A percentile compares a stretch with the other conserved stretches of the same genome.
These are phyloP conservation scores for Scylla paramamosain DNA, from an alignment of 1,140 invertebrate genomes.

Conservation along the genomic window DNA sequence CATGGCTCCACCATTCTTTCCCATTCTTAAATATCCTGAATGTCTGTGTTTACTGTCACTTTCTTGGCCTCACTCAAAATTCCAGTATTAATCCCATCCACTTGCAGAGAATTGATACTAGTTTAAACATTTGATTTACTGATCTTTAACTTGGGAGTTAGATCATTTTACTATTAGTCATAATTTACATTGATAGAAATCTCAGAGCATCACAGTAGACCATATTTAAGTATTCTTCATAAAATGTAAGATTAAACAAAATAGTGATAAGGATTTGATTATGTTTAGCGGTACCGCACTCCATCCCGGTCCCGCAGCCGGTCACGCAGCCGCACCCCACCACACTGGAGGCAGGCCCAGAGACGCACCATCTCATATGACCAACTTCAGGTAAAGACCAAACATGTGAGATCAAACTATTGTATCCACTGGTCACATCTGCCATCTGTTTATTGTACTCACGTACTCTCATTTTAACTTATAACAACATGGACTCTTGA, in stretches of 20 bases:
- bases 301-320: slow-evolving; percentile 86
- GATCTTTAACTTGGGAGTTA: too few relatives aligned
- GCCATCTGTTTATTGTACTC: neutral
- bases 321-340: slow-evolving; percentile 91
- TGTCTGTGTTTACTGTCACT: too few relatives aligned
- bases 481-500: neutral
- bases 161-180: too few relatives aligned
- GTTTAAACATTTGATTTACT: too few relatives aligned
- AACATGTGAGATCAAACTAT: too few relatives aligned
- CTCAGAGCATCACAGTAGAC: neutral
- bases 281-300: slow-evolving; percentile 86
- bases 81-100: too few relatives aligned
- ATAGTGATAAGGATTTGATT: neutral
- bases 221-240: neutral
- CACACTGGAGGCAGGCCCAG: slow-evolving; percentile 94
- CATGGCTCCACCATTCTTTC: neutral
- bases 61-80: too few relatives aligned
- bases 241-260: too few relatives aligned
- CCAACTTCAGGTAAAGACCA: slow-evolving; percentile 86
- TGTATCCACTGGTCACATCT: neutral
- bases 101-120: too few relatives aligned
- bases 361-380: slow-evolving; percentile 89
- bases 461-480: neutral
- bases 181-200: too few relatives aligned
- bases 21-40: neutral